Evolutionary conservation across 2,888 invertebrate genomes (phyloP).

Genomic region (Hirtodrosophila duncani): DNA sequence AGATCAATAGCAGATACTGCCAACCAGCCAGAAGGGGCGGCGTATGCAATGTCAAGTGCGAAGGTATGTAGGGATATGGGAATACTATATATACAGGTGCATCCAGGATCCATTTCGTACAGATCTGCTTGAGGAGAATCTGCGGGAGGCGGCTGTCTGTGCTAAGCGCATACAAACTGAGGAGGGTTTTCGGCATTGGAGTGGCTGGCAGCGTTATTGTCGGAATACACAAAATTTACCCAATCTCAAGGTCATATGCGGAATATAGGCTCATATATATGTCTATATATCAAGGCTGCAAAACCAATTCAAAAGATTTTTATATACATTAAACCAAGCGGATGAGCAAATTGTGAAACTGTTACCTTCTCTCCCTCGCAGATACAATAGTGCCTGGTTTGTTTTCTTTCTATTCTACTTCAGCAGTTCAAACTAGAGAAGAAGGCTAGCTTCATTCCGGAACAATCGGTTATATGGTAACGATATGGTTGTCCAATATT

Average conservation of each 20-base stretch:
- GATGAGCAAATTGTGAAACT: no score
- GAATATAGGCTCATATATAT: constrained; percentile 36
- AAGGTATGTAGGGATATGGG: constrained; percentile 82
- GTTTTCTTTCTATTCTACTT: no score
- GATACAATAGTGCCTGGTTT: no score
- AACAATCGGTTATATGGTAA: no score
- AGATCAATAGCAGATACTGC: constrained; percentile 86
- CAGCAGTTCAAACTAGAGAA: no score
- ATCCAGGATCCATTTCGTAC: no score
- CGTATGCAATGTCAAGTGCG: constrained; percentile 84
- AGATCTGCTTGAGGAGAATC: constrained; percentile 83
- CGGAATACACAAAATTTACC: constrained; percentile 62
- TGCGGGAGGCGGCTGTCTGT: constrained; percentile 82
- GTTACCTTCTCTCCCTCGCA: no score
- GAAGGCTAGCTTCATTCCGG: no score
- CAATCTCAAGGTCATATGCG: constrained; percentile 61
- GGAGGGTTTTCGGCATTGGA: constrained; percentile 80
- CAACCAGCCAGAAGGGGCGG: constrained; percentile 79
- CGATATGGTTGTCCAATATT: no score
- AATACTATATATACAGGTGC: neutral
- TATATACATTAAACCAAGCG: no score
- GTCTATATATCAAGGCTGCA: no score
- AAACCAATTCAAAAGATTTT: no score
- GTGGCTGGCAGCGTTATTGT: constrained; percentile 70
- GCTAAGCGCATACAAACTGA: constrained; percentile 82